Base-by-base conservation (phyloP, 2,113 vertebrate genomes). In the Aegithalos caudatus region DNA sequence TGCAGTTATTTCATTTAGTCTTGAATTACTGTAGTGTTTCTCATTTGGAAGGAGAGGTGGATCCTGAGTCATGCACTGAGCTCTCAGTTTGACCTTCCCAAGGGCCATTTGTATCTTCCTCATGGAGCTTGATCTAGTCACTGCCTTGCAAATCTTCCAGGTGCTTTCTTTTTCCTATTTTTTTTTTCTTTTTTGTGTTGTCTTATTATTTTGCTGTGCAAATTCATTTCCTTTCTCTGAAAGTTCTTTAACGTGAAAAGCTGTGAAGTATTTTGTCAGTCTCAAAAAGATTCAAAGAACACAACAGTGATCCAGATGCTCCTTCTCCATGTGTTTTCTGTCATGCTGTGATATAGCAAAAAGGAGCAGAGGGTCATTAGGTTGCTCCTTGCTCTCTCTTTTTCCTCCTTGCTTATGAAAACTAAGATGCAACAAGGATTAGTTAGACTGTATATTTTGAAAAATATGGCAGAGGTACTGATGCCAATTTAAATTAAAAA, bases 361-460 rank as follows among this genome's bases (percentile, higher is more conserved):
- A 94, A 77, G 37, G 61, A 95, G 71, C 29, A 88, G 90, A 90
- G 57, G 25, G 29, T 24, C 16, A 40, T 83, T 90, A 79, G 44
- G 66, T 78, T 76, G 42, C 15, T 44, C 16, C 42, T 44, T 44
- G 42, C 42, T 86, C 54, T 78, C 64, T 87, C 14, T 56, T 90
- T 92, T 76, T 90, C 35, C 85, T 92, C 65, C 60, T 84, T 78
- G 20, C 18, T 80, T 35, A 45, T 1, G 0, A 77, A 70, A 72
- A 81, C 2, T 24, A 81, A 85, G 28, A 14, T 66, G 22, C 37
- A 95, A 95, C n/a, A 96, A 95, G 72, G 95, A 94, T 92, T 83
- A 89, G 33, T 92, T 92, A 79, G 71, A 92, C n/a, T 51, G 86
- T 27, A 29, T 74, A 44, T 70, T 78, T 77, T 64, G 78, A 84